Evolutionary conservation across 2,888 invertebrate genomes (phyloP), one percentile per base, ranked within the genome.

Genomic region (Myopa tessellatipennis): DNA sequence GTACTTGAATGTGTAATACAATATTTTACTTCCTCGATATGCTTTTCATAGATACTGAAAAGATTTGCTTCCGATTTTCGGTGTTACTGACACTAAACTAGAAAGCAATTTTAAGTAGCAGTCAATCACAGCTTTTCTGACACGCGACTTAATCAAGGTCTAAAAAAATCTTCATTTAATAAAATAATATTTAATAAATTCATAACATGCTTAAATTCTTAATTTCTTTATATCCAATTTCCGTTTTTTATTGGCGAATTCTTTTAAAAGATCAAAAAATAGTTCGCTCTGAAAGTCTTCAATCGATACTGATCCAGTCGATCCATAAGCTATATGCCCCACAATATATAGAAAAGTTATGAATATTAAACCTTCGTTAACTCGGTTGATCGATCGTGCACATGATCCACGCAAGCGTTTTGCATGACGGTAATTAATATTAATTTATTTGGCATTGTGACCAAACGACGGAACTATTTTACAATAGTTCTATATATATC

Each of bases 401-500:
- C 18, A 63, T 40, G 38, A 45, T 52, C n/a, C 52, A 63, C 52
- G 65, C 63, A 65, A 65, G 40, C 52, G 34, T 60, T 75, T 75
- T 67, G 55, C 67, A 75, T 58, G 18, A n/a, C 45, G 68, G 69
- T 60, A 26, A 69, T 74, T 63, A 73, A 63, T 85, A 85, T 85
- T 84, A 82, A 85, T 85, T 83, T 83, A 82, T 85, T 82, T 85
- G 85, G 82, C 85, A 83, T 83, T 83, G 84, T 85, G 85, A 85
- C 85, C 85, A 84, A 84, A 76, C 38, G 61, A 79, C 71, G 58
- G 45, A 65, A 65, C 34, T 65, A 34, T 36, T 65, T 16, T 34
- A 68, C 68, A 71, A 67, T 75, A 76, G 74, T 67, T 74, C 52
- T 76, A 78, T 74, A 73, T 34, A 74, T 26, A 52, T 34, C 52